phyloP scores from a whole-genome alignment of 2,113 vertebrate genomes.

The Heterotilapia buettikoferi region DNA sequence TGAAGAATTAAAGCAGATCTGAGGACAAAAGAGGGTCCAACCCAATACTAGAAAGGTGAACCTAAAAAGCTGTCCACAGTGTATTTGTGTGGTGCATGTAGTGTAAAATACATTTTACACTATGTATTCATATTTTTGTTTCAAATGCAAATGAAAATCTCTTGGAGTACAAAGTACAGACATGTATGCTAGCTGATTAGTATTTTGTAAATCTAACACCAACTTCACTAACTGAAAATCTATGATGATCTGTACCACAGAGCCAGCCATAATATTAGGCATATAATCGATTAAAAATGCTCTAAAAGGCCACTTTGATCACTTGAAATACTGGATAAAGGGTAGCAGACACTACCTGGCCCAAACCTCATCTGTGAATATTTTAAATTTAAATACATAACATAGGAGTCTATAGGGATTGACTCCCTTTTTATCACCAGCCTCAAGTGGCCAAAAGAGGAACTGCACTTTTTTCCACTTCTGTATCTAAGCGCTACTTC shows the following conservation, averaged over 20 bases:
- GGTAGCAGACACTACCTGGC: background rate
- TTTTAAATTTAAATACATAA: background rate
- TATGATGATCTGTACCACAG: background rate
- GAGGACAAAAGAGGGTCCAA: background rate
- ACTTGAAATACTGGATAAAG: background rate
- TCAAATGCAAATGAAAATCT: background rate
- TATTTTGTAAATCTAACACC: background rate
- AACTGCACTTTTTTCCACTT: background rate
- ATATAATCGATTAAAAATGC: background rate
- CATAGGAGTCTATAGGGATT: background rate
- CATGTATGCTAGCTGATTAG: background rate
- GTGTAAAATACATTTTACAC: background rate
- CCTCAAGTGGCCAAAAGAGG: background rate
- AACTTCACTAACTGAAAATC: rapidly evolving
- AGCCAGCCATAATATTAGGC: background rate
- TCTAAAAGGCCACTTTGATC: background rate
- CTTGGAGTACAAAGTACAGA: background rate
- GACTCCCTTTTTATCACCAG: background rate
- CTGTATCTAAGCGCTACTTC: background rate
- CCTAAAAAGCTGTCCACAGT: background rate
- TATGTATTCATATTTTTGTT: background rate
- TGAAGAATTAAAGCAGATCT: background rate
- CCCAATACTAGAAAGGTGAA: background rate
- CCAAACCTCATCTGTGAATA: background rate
- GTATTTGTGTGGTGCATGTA: background rate